Evolutionary conservation across 2,113 vertebrate species (phyloP).

Genomic region (Labeo catla): DNA sequence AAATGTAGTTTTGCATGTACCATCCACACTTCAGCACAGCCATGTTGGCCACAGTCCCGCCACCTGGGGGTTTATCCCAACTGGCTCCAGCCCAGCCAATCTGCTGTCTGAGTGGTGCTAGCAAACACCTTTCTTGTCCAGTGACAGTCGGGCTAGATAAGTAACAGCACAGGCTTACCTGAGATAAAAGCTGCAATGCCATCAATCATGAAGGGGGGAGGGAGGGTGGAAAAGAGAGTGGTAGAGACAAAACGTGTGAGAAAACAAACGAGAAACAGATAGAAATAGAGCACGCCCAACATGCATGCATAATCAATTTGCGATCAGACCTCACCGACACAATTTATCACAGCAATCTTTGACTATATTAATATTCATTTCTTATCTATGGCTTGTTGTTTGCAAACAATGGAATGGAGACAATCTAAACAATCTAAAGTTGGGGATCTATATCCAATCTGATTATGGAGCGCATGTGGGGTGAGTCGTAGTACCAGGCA

Average conservation of each 20-base stretch:
- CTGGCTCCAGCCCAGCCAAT: slow-evolving; percentile 12
- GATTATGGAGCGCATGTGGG: not conserved
- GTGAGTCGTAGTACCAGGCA: not conserved
- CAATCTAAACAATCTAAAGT: not conserved
- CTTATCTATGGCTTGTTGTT: slow-evolving; percentile 30
- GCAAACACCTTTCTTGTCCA: slow-evolving; percentile 40
- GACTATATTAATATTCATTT: slow-evolving; percentile 14
- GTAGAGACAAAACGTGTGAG: not conserved
- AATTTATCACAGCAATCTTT: slow-evolving; percentile 33
- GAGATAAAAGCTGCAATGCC: slow-evolving; percentile 39
- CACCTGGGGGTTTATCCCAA: slow-evolving; percentile 35
- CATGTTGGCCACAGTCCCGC: not conserved
- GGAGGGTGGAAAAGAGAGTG: not conserved
- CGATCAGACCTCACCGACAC: slow-evolving; percentile 16
- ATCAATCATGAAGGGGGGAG: slow-evolving; percentile 25
- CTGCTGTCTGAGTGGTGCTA: slow-evolving; percentile 33
- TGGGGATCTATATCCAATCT: not conserved
- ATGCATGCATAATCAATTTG: slow-evolving; percentile 39
- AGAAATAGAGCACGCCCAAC: not conserved
- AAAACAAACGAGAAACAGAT: slow-evolving; percentile 4
- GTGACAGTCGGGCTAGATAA: slow-evolving; percentile 42
- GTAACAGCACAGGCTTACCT: slow-evolving; percentile 36
- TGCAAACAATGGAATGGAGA: slow-evolving; percentile 3
- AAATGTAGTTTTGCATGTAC: slow-evolving; percentile 10
- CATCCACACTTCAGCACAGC: not conserved